Conservation (phyloP, 2,888 invertebrate genomes). For the Polydrusus tereticollis region DNA sequence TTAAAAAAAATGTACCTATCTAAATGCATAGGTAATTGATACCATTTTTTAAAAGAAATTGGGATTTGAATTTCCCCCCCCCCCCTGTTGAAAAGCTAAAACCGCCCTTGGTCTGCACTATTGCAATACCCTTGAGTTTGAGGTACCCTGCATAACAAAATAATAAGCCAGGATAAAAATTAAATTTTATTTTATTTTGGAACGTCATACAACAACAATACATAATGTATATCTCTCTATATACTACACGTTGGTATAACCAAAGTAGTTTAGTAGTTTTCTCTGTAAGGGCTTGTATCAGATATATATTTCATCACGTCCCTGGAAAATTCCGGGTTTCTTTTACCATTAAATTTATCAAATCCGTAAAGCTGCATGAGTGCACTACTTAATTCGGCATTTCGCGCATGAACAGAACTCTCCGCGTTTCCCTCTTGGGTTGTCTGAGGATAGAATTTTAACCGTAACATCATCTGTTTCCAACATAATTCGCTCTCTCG, state of each 20-base stretch:
- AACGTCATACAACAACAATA: no score
- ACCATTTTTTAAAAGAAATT: no score
- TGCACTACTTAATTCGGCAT: conserved; percentile 47
- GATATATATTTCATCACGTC: conserved; percentile 36
- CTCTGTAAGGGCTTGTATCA: conserved; percentile 11
- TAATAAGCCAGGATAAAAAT: no score
- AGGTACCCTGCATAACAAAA: no score
- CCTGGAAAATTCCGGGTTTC: conserved; percentile 41
- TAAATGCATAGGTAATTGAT: no score
- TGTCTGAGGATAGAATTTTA: conserved; percentile 14
- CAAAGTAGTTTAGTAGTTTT: neutral
- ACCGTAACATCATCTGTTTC: conserved; percentile 18
- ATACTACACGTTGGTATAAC: neutral
- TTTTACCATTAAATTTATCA: conserved; percentile 35
- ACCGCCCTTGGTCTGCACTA: no score
- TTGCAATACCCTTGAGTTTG: no score
- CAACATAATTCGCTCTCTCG: conserved; percentile 35
- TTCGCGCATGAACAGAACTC: conserved; percentile 27
- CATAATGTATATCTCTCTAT: no score
- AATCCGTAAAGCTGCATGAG: conserved; percentile 44
- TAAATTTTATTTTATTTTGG: no score
- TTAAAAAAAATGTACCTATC: no score
- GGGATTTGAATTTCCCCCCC: no score
- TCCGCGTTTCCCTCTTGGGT: conserved; percentile 2
- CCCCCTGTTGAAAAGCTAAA: no score